Base-by-base conservation (phyloP, 2,797 vertebrate species). In the Gymnoscopelus microlampas region DNA sequence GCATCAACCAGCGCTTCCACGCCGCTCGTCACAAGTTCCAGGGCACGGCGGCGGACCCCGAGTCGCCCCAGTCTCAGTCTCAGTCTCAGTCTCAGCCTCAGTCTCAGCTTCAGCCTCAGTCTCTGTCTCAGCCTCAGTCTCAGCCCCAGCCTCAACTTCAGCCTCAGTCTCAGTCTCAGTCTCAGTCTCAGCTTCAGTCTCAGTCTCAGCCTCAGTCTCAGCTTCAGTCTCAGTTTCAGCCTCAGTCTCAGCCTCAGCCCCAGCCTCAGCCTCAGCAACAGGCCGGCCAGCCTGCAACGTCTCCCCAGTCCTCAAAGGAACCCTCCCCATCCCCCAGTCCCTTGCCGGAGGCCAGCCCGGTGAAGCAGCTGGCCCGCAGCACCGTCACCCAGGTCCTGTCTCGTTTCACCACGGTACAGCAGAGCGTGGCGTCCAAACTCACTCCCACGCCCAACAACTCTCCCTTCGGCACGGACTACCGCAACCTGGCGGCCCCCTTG, bases 21-120 rank as follows among this genome's bases (percentile, higher is more conserved):
- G 98, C 97, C 0, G 96, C 97, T 10, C 95, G 97, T 5, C 96
- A 98, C 85, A 98, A 95, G 87, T 99, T 99, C 76, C 98, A 99
- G 87, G 91, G 95, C 4, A 91, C 94, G 0, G 78, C 94, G 0
- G 78, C 5, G 0, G 97, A 98, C 39, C 94, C 94, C 24, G 97
- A 99, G 35, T 19, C 19, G 19, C 90, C 94, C 1, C 95, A 93
- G 71, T n/a, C 59, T 86, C 94, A 29, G 26, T 2, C 26, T 4
- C 26, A 29, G 26, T 2, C 26, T 29, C 26, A 29, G 26, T 2
- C 26, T 29, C 26, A 29, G 2, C 26, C 26, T 29, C 26, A 29
- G 26, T 2, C 26, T 4, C 26, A 29, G 26, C 26, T 2, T 4
- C 26, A 29, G 26, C 2, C 26, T 4, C 26, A 29, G 26, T 0